Base-by-base conservation (phyloP, 2,113 vertebrate genomes). In the Mobula hypostoma region DNA sequence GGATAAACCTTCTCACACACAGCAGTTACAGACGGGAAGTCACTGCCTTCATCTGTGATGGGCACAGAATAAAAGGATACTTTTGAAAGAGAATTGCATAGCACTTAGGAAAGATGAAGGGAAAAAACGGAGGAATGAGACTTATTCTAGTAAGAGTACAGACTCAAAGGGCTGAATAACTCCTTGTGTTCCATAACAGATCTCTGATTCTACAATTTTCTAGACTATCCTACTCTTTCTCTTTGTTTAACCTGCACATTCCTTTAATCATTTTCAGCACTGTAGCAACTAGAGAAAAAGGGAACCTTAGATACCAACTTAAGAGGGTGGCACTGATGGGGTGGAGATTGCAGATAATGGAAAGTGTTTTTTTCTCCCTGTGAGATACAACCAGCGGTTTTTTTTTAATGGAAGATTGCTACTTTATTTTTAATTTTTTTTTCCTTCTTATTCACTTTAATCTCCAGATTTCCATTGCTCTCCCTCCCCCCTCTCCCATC, bases 281-380 rank as follows among this genome's bases (percentile, higher is more conserved):
- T 32, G 24, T 27, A 15, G 70, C 21, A 72, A 29, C 66, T n/a
- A 90, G 15, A 90, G 68, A 74, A 56, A 74, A 27, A 7, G 27
- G 8, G 63, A 91, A 70, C n/a, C 36, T 74, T 74, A 12, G 40
- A 29, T 56, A 56, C 40, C 48, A 93, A 74, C 29, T 92, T 24
- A 93, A 74, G 24, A 74, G 70, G 24, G 36, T 40, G 40, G 40
- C 27, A 27, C 95, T 97, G 98, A 98, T 98, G 98, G 97, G 96
- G 96, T 96, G 96, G 97, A 98, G 98, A 99, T 98, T 97, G 96
- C 98, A 98, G 98, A 99, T 99, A 99, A 99, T 97, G 95, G 97
- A 74, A 96, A 95, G 97, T 98, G 98, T 98, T 21, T 19, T 74
- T 99, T 98, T 98, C 96, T 96, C 96, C 97, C 97, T 97, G 96